Evolutionary conservation across 1,140 invertebrate genomes (phyloP).

Genomic region (Drosophila persimilis): DNA sequence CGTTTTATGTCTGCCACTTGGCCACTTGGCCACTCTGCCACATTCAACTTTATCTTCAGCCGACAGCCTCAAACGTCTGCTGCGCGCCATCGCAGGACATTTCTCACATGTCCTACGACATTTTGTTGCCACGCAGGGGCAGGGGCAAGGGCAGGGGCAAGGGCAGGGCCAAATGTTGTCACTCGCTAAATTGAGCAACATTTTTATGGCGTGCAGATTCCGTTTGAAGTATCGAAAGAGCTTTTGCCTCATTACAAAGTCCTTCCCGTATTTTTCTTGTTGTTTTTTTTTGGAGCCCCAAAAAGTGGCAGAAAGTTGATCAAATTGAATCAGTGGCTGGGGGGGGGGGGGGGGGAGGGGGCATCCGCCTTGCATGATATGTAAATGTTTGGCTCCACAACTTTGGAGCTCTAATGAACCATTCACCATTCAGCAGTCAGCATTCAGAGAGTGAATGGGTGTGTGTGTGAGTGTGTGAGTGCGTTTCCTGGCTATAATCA

Average conservation of each 20-base stretch:
- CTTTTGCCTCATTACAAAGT: constrained; percentile 33
- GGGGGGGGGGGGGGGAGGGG: too few relatives aligned
- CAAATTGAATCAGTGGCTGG: constrained; percentile 40
- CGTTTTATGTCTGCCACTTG: constrained; percentile 68
- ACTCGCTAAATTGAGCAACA: constrained; percentile 60
- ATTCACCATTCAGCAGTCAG: constrained; percentile 26
- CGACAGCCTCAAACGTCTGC: constrained; percentile 66
- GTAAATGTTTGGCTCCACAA: constrained; percentile 39
- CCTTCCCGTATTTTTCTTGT: not conserved
- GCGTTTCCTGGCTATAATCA: constrained; percentile 58
- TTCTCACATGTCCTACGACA: constrained; percentile 62
- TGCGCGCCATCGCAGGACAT: constrained; percentile 56
- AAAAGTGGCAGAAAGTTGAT: constrained; percentile 32
- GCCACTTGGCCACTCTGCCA: not conserved
- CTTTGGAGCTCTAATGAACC: constrained; percentile 65
- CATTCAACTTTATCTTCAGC: constrained; percentile 65
- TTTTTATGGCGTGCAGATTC: constrained; percentile 26
- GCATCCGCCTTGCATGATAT: constrained; percentile 2
- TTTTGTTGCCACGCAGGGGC: constrained; percentile 30
- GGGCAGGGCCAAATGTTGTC: constrained; percentile 49
- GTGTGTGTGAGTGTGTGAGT: constrained; percentile 3
- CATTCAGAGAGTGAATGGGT: not conserved
- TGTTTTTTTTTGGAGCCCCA: too few relatives aligned
- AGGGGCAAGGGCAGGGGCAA: constrained; percentile 1
- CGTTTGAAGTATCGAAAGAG: constrained; percentile 26